Evolutionary conservation across 1,140 invertebrate species (phyloP).

Genomic region (Drosophila repleta): DNA sequence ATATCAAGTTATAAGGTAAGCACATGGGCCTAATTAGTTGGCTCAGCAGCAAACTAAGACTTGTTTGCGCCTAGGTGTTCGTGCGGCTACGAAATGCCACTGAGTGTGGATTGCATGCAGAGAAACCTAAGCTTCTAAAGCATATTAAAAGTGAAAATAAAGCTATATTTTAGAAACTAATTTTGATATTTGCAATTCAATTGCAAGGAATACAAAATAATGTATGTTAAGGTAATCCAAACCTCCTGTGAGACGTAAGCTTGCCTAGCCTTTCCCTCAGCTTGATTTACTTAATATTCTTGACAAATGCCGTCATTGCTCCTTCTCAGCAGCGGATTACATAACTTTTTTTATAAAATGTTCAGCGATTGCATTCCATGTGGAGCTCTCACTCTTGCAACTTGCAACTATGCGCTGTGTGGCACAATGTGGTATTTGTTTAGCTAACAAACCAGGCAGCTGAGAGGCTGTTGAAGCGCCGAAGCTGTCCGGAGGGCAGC

Average conservation of each 20-base stretch:
- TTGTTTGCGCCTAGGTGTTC: constrained; percentile 3
- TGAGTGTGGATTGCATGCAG: too few relatives aligned
- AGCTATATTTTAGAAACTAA: too few relatives aligned
- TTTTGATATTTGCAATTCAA: too few relatives aligned
- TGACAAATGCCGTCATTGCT: too few relatives aligned
- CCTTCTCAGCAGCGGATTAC: background rate
- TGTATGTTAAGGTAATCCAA: too few relatives aligned
- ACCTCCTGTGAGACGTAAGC: too few relatives aligned
- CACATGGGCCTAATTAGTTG: constrained; percentile 59
- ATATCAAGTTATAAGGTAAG: constrained; percentile 47
- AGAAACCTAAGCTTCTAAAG: too few relatives aligned
- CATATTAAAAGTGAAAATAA: too few relatives aligned
- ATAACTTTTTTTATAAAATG: background rate
- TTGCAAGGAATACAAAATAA: too few relatives aligned
- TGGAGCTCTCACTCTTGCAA: background rate
- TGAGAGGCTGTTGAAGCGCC: constrained; percentile 18
- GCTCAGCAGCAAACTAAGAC: constrained; percentile 35
- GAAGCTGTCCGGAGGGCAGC: constrained; percentile 29
- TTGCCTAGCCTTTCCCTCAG: too few relatives aligned
- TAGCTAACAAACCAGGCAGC: constrained; percentile 63
- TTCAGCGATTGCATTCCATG: constrained; percentile 8
- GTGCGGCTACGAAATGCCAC: background rate
- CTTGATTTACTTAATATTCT: too few relatives aligned
- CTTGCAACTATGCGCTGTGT: constrained; percentile 6
- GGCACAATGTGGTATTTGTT: constrained; percentile 63